Conservation (phyloP, 2,888 invertebrate species). For the Ptilodon capucinus region DNA sequence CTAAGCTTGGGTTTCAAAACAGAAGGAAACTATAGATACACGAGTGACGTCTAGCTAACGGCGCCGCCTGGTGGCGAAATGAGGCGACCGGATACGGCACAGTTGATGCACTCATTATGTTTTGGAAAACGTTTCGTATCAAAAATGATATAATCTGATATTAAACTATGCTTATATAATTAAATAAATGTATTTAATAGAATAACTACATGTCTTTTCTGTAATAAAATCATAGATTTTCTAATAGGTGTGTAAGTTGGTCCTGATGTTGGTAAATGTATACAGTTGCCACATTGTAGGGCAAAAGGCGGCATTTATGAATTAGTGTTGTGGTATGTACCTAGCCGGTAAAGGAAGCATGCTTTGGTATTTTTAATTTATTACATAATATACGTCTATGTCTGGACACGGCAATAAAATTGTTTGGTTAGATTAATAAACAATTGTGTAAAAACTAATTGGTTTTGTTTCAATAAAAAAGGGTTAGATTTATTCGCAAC, state of each 20-base stretch:
- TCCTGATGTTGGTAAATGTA: slow-evolving; percentile 45
- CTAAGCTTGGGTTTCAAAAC: slow-evolving; percentile 83
- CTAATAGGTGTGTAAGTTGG: neutral
- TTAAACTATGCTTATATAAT: slow-evolving; percentile 7
- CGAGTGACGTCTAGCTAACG: slow-evolving; percentile 76
- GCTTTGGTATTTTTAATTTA: neutral
- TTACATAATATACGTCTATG: too few species aligned
- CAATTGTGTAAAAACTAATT: neutral
- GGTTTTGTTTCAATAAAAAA: neutral
- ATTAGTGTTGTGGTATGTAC: slow-evolving; percentile 40
- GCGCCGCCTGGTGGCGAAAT: slow-evolving; percentile 71
- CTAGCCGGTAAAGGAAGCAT: slow-evolving; percentile 19
- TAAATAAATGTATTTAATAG: slow-evolving; percentile 6
- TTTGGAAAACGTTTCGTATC: slow-evolving; percentile 7
- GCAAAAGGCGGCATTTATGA: slow-evolving; percentile 53
- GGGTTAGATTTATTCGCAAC: too few species aligned
- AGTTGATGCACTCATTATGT: slow-evolving; percentile 40
- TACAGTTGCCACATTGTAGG: slow-evolving; percentile 39
- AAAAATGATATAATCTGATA: slow-evolving; percentile 6
- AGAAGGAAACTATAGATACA: slow-evolving; percentile 83
- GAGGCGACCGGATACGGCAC: slow-evolving; percentile 57
- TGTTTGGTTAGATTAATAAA: neutral
- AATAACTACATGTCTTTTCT: neutral
- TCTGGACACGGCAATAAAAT: neutral
- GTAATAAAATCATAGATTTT: neutral